Base-by-base conservation (phyloP, 2,888 invertebrate species). In the Diplazon laetatorius region DNA sequence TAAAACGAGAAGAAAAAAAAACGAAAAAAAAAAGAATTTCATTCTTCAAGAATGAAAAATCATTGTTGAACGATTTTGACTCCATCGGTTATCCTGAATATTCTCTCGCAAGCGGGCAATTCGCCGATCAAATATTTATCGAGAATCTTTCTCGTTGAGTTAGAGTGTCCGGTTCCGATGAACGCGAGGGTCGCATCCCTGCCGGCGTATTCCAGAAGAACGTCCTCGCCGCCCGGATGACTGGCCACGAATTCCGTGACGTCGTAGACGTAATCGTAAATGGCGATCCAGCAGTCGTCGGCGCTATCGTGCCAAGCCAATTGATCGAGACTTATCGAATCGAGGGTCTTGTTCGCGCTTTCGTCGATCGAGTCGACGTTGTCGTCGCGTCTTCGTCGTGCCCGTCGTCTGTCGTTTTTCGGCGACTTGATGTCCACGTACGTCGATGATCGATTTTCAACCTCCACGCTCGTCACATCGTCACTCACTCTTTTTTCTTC, bases 251-350 rank as follows among this genome's bases (percentile, higher is more conserved):
- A 97, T 42, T 93, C 92, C 0, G 97, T 95, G 65, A 97, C 93
- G 87, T 97, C 95, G 89, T 97, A 97, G 10, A 97, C 95, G 73
- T 95, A 94, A 91, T 97, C 97, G 89, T 95, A 96, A 57, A 97
- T 94, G n/a, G 96, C 94, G 63, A 97, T 92, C 97, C 97, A 97
- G 90, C 97, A 97, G 88, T 96, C 96, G 12, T 93, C 90, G 5
- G 91, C 90, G 16, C 93, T 92, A 87, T 96, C 96, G 87, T 97
- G 97, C 87, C 93, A 93, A 4, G 95, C 92, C 2, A 97, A 95
- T 91, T 97, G 95, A 62, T 95, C 93, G 65, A 97, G 91, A n/a
- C 93, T 93, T 68, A 96, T 94, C 46, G 91, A 90, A 9, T 69
- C 37, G 42, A 78, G 63, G n/a, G n/a, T n/a, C n/a, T n/a, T n/a